Percentiles rank a stretch among this genome's conserved stretches.
Conservation (phyloP, 1,140 invertebrate genomes). For the Saccostrea glomerata region DNA sequence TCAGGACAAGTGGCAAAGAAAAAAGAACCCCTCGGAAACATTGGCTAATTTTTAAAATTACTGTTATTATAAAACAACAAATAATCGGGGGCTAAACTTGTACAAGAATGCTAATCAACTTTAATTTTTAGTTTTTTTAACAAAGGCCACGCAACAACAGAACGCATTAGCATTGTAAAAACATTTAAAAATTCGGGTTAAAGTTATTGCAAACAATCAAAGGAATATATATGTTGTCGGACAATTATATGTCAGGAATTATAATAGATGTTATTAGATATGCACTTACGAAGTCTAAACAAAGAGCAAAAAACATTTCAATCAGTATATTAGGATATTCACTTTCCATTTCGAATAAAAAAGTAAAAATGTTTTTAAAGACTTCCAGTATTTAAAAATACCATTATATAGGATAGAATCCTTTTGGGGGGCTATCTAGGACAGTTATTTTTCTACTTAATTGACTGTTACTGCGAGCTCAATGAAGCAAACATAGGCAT, state of each 20-base stretch:
- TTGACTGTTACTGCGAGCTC: not conserved
- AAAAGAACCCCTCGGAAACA: slow-evolving; percentile 17
- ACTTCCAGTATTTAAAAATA: not conserved
- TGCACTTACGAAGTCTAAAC: not conserved
- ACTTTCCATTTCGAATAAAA: not conserved
- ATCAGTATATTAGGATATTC: not conserved
- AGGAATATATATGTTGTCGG: not conserved
- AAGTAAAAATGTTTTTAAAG: not conserved
- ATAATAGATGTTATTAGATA: not conserved
- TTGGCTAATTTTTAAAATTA: slow-evolving; percentile 27
- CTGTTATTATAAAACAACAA: slow-evolving; percentile 37
- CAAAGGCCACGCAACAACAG: slow-evolving; percentile 22
- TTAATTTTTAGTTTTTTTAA: slow-evolving; percentile 25
- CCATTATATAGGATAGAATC: not conserved
- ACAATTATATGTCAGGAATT: slow-evolving; percentile 14
- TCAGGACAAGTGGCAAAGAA: slow-evolving; percentile 4
- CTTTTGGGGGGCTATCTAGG: not conserved
- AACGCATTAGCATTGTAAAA: slow-evolving; percentile 22
- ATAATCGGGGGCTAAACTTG: slow-evolving; percentile 18
- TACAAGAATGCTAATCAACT: slow-evolving; percentile 22
- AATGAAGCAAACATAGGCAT: not conserved
- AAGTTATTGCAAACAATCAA: slow-evolving; percentile 37
- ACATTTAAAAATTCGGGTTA: slow-evolving; percentile 35
- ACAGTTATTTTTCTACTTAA: not conserved
- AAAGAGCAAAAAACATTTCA: not conserved